phyloP scores from a whole-genome alignment of 2,888 invertebrate genomes.

The Ethmia dodecea region DNA sequence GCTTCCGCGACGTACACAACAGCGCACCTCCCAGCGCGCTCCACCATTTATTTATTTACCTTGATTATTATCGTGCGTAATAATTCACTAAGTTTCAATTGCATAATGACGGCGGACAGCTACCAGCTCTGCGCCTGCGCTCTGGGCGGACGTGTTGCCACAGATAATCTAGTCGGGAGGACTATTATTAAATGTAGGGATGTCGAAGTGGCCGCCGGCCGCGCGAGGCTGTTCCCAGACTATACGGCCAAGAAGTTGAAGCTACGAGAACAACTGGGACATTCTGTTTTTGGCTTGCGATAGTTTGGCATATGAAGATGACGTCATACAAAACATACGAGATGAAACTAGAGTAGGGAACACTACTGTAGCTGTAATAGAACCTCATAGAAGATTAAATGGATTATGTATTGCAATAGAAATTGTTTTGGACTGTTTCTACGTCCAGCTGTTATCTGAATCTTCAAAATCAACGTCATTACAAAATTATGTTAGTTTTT shows the following conservation, averaged over 20 bases:
- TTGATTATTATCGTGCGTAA: conserved; percentile 73
- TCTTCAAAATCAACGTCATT: too few relatives aligned
- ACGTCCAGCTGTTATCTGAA: too few relatives aligned
- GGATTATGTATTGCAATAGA: too few relatives aligned
- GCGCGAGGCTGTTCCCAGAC: conserved; percentile 18
- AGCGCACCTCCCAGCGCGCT: conserved; percentile 31
- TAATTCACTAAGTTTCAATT: conserved; percentile 78
- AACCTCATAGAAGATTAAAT: too few relatives aligned
- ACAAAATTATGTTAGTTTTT: too few relatives aligned
- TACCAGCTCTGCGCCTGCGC: conserved; percentile 57
- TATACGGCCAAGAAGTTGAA: neutral
- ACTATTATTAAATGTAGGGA: conserved; percentile 70
- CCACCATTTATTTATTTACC: conserved; percentile 70
- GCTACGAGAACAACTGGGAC: too few relatives aligned
- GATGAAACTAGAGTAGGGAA: too few relatives aligned
- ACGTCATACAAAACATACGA: too few relatives aligned
- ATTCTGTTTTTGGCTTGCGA: too few relatives aligned
- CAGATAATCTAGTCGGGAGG: conserved; percentile 63
- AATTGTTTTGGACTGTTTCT: too few relatives aligned
- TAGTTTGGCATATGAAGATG: too few relatives aligned
- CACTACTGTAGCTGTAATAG: too few relatives aligned
- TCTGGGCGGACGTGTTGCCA: conserved; percentile 54
- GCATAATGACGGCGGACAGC: conserved; percentile 72
- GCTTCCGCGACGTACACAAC: conserved; percentile 1
- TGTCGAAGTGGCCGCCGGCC: conserved; percentile 52